Evolutionary conservation across 2,888 invertebrate genomes (phyloP).

Genomic region (Halictus quadricinctus): DNA sequence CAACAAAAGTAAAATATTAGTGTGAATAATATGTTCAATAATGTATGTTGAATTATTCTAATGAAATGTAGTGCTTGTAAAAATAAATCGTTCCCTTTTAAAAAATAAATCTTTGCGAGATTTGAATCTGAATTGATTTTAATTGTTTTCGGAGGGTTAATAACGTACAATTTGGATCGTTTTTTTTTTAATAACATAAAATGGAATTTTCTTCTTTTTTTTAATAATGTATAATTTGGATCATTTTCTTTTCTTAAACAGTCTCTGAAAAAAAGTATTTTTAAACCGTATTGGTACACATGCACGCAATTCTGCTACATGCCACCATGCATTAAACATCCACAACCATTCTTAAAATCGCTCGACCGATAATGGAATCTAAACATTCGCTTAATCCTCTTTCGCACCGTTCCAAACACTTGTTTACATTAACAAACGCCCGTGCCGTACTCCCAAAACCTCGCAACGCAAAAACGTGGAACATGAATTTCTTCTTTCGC

Average conservation of each 20-base stretch:
- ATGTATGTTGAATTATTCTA: no score
- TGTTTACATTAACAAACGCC: neutral
- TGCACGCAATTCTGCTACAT: neutral
- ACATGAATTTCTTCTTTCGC: neutral
- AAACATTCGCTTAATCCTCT: constrained; percentile 2
- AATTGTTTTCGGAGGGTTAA: no score
- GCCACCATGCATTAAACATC: neutral
- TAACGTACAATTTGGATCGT: neutral
- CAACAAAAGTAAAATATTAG: no score
- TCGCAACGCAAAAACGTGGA: neutral
- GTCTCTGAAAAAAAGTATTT: neutral
- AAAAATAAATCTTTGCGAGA: no score
- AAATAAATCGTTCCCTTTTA: no score
- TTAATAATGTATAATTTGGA: neutral
- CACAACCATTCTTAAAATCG: neutral
- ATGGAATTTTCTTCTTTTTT: neutral
- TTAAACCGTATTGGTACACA: neutral
- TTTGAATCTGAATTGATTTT: no score
- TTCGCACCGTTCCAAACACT: neutral
- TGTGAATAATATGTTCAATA: no score
- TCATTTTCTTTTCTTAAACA: neutral
- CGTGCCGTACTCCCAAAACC: neutral
- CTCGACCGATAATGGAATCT: neutral
- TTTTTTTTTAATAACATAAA: neutral
- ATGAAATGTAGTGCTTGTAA: no score